Base-by-base conservation (phyloP, 2,113 vertebrate species). In the Neodon shergylaensis region DNA sequence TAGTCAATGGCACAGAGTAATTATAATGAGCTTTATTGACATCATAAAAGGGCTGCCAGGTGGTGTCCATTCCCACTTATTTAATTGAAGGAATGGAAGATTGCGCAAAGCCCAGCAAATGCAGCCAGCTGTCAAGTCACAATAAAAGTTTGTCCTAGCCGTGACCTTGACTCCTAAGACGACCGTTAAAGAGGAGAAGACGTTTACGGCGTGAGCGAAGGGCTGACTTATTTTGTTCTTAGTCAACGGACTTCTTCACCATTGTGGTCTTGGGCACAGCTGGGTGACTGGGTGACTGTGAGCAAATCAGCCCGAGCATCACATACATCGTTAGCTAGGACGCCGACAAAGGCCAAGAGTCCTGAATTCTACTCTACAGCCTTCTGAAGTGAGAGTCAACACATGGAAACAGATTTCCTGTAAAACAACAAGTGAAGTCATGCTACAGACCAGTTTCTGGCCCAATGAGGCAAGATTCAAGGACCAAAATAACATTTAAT, bases 21-120 rank as follows among this genome's bases (percentile, higher is more conserved):
- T 97, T 98, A 97, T 85, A 39, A 61, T 7, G 92, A 97, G 91
- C 90, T 98, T 98, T 97, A 96, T 95, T 96, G 97, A 95, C 89
- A 94, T 95, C 95, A 97, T 97, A 98, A 98, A 96, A 94, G 0
- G 93, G 92, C 97, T 94, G 96, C 94, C 97, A 97, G 98, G 97
- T 98, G 97, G 98, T 94, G 95, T 97, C 97, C 95, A 92, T 98
- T 98, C 98, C 97, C 98, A 97, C 94, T 83, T 90, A 90, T 97
- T 98, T 98, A 98, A 98, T 84, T 97, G 97, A 95, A 97, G 97
- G 98, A 98, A 97, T 97, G 98, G 98, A 98, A 98, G 98, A 96
- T 98, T 95, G 94, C 91, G 81, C 79, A 97, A 91, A 86, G 84
- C 12, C 42, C 93, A 96, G 84, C 89, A 96, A 98, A 98, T 96